phyloP scores from a whole-genome alignment of 2,797 vertebrate genomes.

The Oceanodroma leucorhoa region DNA sequence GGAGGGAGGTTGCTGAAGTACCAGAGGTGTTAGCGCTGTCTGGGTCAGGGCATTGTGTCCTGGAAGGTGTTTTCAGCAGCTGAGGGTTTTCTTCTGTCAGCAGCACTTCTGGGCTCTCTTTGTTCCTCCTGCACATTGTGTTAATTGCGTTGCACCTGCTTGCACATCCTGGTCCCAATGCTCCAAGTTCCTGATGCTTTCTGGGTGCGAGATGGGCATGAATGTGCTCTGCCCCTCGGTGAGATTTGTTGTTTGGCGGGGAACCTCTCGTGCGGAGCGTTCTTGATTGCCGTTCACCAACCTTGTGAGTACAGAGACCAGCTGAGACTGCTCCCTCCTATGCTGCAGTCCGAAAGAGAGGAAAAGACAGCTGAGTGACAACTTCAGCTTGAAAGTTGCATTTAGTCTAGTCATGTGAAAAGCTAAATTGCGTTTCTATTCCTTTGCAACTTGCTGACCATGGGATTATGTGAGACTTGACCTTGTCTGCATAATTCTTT shows the following conservation, averaged over 20 bases:
- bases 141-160: not conserved
- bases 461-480: not conserved
- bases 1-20: not conserved
- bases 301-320: not conserved
- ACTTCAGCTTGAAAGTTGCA: not conserved
- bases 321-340: not conserved
- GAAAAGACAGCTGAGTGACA: not conserved
- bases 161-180: rapidly evolving
- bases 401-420: not conserved
- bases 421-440: not conserved
- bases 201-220: not conserved
- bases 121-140: not conserved
- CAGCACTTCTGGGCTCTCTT: not conserved
- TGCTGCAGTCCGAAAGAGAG: not conserved
- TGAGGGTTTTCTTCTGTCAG: not conserved
- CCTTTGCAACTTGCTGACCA: not conserved
- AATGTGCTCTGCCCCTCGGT: not conserved
- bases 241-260: not conserved
- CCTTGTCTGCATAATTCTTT: not conserved
- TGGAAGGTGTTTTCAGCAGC: not conserved
- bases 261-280: not conserved
- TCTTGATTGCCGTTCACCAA: rapidly evolving
- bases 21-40: not conserved
- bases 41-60: not conserved
- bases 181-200: not conserved